Base-by-base conservation (phyloP, 2,888 invertebrate genomes). In the Theristus sp. region DNA sequence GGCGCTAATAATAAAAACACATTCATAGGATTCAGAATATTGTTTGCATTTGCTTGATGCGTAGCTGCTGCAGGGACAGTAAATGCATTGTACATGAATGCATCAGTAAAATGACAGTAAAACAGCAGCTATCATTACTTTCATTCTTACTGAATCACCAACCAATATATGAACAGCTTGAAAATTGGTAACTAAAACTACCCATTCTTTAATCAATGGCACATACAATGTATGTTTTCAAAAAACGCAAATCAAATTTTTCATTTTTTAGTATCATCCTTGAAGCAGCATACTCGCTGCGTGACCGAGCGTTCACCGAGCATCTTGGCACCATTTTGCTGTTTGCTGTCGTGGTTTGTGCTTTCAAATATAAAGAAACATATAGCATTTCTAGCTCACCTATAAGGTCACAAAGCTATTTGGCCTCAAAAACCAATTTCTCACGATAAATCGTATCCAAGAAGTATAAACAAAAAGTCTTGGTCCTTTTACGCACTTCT, bases 271-370 rank as follows among this genome's bases (percentile, higher is more conserved):
- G 67, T 30, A 72, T 72, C 57, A 78, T 81, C 61, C 67, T 81
- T 62, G 81, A 81, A 66, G 76, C 80, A 1, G 76, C 81, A 0
- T 81, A 78, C 70, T 79, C 79, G 60, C 71, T 81, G 20, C 77
- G 80, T 65, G 80, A 81, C 66, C 71, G 77, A 60, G 77, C 78
- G 1, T 81, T 81, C 67, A 72, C 75, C 57, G 77, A 79, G 60
- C 80, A 81, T 66, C 64, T 81, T 26, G 79, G 80, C 57, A 78
- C 79, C 20, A 77, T 81, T 38, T 67, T 80, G 20, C 69, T 80
- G 26, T 80, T 77, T 66, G 80, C 81, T 20, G 77, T 80, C 20
- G 65, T 81, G 65, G 80, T 80, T 69, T 73, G 76, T 70, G 2
- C 17, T 25, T 3, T n/a, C n/a, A 24, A 22, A 25, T 17, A 52